Base-by-base conservation (phyloP, 1,140 invertebrate genomes). In the Maniola jurtina region DNA sequence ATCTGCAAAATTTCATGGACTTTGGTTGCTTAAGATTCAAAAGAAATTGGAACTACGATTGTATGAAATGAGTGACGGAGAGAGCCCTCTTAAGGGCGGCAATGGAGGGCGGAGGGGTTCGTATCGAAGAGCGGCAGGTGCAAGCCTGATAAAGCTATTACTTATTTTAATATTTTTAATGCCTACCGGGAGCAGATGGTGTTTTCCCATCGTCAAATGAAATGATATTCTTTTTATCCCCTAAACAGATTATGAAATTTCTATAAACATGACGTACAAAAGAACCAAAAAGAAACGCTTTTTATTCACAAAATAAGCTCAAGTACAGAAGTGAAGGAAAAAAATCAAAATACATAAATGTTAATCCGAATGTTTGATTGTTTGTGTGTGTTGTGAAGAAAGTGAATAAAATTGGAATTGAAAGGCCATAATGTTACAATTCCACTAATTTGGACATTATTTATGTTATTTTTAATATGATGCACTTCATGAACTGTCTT, bases 101-200 rank as follows among this genome's bases (percentile, higher is more conserved):
- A 59, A 25, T 2, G 25, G 25, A 25, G 25, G 25, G 4, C 25
- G 33, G 16, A 9, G 40, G 47, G 35, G 56, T 59, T 45, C 42
- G 56, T 61, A 36, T 56, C 57, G 57, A 61, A 60, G 57, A 65
- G 72, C 68, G 76, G 70, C 86, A 89, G 84, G 83, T 87, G 84
- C 78, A 79, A 63, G 58, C 77, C 70, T 81, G 81, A 89, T 86
- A 78, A 71, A 79, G 77, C 82, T 84, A 86, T 89, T 84, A 86
- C 83, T 81, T 82, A 84, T 84, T 86, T 83, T 83, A 83, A 83
- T 83, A 83, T 82, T 81, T 87, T 88, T 82, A 86, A 86, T 81
- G 75, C 77, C 75, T 50, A 68, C 72, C 76, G 58, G 71, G 52
- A 66, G 64, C 67, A 79, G 64, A 56, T 71, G 73, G 69, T 64